A percentile compares a stretch with the other conserved stretches of the same genome.
Conservation (phyloP, 2,888 invertebrate species). For the Melanotus villosus region DNA sequence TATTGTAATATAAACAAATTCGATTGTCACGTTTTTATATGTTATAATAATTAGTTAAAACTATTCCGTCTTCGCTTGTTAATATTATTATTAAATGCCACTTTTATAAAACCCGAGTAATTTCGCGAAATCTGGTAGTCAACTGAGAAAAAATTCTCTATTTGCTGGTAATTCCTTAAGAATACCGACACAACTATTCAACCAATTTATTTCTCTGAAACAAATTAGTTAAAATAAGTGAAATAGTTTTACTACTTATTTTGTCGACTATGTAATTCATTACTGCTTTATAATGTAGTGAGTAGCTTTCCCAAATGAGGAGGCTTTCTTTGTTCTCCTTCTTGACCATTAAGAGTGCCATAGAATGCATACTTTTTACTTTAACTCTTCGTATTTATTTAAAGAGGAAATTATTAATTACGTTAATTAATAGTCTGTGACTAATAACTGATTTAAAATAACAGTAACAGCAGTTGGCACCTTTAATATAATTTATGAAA, state of each 20-base stretch:
- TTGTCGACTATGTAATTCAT: constrained; percentile 30
- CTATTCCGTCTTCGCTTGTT: too few relatives aligned
- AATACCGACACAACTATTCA: neutral
- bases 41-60: neutral
- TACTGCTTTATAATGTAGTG: constrained; percentile 23
- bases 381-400: constrained; percentile 5
- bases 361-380: constrained; percentile 1
- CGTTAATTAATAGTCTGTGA: neutral
- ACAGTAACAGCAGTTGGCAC: neutral
- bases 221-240: constrained; percentile 9
- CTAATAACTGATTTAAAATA: neutral
- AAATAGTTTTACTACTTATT: constrained; percentile 28
- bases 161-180: constrained; percentile 18
- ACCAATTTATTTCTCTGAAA: neutral
- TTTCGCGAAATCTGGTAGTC: constrained; percentile 13
- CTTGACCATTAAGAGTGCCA: constrained; percentile 7
- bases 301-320: constrained; percentile 37
- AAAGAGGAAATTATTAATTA: constrained; percentile 4
- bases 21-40: neutral
- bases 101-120: too few relatives aligned
- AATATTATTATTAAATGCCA: too few relatives aligned
- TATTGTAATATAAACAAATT: constrained; percentile 7
- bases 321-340: constrained; percentile 42
- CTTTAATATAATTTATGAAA: neutral
- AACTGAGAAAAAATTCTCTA: constrained; percentile 21